These are phyloP conservation scores for Andrena cerasifolii DNA, from an alignment of 1,140 invertebrate species.

Conservation along the genomic window DNA sequence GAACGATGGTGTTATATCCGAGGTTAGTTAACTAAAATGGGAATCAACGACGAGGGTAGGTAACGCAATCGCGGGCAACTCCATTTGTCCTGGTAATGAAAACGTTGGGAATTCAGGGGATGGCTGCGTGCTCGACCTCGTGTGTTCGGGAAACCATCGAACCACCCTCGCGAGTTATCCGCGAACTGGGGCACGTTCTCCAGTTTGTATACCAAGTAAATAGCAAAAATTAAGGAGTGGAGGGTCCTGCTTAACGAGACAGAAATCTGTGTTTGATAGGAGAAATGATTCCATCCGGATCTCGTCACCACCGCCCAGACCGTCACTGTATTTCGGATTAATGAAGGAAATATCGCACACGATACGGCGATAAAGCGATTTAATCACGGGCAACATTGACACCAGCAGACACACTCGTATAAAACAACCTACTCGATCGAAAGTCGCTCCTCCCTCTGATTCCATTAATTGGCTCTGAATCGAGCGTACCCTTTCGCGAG, in stretches of 20 bases:
- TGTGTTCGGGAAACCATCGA: slow-evolving; percentile 29
- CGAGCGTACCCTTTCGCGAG: slow-evolving; percentile 25
- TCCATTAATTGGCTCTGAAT: no score
- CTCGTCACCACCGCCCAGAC: no score
- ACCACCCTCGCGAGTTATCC: slow-evolving; percentile 15
- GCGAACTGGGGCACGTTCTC: slow-evolving; percentile 5
- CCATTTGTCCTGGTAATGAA: slow-evolving; percentile 54
- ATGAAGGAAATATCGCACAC: no score
- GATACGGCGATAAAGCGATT: no score
- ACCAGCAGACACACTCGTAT: no score
- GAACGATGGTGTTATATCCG: slow-evolving; percentile 11
- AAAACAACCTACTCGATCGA: no score
- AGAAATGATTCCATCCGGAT: no score
- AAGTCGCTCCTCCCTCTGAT: no score
- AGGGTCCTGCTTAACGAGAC: background rate
- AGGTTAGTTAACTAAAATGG: slow-evolving; percentile 54
- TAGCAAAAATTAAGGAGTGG: no score
- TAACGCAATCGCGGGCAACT: slow-evolving; percentile 55
- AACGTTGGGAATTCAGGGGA: slow-evolving; percentile 49
- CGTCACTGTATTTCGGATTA: no score
- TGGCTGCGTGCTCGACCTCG: background rate
- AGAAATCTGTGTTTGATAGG: background rate
- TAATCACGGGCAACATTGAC: no score
- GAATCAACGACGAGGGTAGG: slow-evolving; percentile 41
- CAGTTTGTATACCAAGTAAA: no score